Conservation (phyloP, 1,140 invertebrate genomes). For the Nymphalis io region DNA sequence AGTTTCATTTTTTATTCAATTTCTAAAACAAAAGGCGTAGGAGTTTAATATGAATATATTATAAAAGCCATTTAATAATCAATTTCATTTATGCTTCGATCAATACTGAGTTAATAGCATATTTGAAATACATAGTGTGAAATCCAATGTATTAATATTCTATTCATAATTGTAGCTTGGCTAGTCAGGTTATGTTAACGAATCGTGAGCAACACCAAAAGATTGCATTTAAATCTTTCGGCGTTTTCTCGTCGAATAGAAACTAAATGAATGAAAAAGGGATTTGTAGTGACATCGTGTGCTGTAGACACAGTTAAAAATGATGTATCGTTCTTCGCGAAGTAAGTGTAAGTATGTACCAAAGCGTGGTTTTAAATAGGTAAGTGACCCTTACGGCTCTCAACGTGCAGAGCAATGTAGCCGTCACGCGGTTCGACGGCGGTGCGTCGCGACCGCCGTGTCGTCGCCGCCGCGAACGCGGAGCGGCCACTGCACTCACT, state of each 20-base stretch:
- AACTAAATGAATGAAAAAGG: slow-evolving; percentile 9
- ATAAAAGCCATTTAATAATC: slow-evolving; percentile 27
- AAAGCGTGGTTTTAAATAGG: slow-evolving; percentile 10
- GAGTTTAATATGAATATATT: slow-evolving; percentile 34
- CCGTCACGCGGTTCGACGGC: slow-evolving; percentile 25
- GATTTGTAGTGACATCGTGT: background rate
- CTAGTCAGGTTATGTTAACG: slow-evolving; percentile 23
- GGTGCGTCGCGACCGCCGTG: slow-evolving; percentile 35
- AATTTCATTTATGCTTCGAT: slow-evolving; percentile 27
- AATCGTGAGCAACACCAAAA: slow-evolving; percentile 10
- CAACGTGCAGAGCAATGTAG: slow-evolving; percentile 7
- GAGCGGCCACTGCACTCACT: slow-evolving; percentile 76
- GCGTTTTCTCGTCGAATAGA: slow-evolving; percentile 4
- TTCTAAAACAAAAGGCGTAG: slow-evolving; percentile 28
- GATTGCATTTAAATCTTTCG: slow-evolving; percentile 9
- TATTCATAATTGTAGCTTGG: slow-evolving; percentile 23
- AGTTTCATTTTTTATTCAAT: slow-evolving; percentile 20
- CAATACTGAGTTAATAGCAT: slow-evolving; percentile 24
- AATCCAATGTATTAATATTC: slow-evolving; percentile 32
- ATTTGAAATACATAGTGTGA: slow-evolving; percentile 27
- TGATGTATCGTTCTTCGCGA: background rate
- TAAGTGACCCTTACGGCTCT: background rate
- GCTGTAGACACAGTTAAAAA: background rate
- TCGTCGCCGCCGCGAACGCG: slow-evolving; percentile 41
- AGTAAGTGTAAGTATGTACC: background rate